Percentiles rank a stretch among this genome's conserved stretches.
phyloP scores from a whole-genome alignment of 2,888 invertebrate genomes.

The Drosophila mimica region DNA sequence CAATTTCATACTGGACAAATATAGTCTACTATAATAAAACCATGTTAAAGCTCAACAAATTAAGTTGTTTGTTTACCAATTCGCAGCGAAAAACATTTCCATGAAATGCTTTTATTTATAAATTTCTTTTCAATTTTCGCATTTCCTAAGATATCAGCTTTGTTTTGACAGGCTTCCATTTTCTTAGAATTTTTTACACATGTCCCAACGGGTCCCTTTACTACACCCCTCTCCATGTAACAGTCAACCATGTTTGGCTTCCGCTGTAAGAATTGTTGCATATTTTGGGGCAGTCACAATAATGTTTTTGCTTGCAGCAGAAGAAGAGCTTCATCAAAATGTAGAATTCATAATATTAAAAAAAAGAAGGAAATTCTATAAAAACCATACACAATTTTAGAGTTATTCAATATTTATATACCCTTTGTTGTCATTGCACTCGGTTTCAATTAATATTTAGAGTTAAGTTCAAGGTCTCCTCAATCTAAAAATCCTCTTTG shows the following conservation, averaged over 20 bases:
- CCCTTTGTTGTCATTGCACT: constrained; percentile 1
- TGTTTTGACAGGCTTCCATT: not conserved
- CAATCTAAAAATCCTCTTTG: constrained; percentile 20
- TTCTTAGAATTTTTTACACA: not conserved
- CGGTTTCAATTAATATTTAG: constrained; percentile 18
- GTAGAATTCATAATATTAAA: not conserved
- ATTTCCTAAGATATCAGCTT: not conserved
- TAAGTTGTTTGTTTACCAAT: not conserved
- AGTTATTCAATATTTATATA: not conserved
- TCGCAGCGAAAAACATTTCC: not conserved
- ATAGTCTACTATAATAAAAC: not conserved
- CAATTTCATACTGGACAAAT: not conserved
- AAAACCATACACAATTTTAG: not conserved
- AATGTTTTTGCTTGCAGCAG: not conserved
- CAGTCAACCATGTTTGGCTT: not conserved
- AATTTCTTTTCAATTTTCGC: not conserved
- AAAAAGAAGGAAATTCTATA: too few relatives aligned
- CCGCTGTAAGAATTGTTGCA: constrained; percentile 5
- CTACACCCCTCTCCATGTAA: too few relatives aligned
- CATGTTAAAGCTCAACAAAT: not conserved
- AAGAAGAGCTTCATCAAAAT: not conserved
- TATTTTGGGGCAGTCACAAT: constrained; percentile 26
- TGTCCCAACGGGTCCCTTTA: not conserved
- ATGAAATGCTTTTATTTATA: not conserved
- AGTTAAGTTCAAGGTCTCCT: constrained; percentile 49